Percentiles rank a stretch among this genome's conserved stretches.
These are phyloP conservation scores for Drosophila nikananu DNA, from an alignment of 1,140 invertebrate genomes.

Conservation along the genomic window DNA sequence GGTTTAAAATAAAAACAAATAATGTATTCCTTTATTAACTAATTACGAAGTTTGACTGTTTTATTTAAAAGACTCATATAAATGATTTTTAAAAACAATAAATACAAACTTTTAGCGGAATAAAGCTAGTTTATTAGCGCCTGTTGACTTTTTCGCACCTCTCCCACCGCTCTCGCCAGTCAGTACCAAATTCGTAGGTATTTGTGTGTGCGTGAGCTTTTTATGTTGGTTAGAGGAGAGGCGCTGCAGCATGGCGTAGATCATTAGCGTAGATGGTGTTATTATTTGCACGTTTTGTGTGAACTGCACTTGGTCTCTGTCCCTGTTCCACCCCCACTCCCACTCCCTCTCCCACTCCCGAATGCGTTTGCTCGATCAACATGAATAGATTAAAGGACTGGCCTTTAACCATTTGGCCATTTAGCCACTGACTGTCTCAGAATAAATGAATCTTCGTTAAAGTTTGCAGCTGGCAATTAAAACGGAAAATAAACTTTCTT, in stretches of 20 bases:
- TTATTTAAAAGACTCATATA: neutral
- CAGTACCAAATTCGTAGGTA: neutral
- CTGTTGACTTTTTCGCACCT: neutral
- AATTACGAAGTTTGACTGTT: neutral
- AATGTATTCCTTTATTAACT: neutral
- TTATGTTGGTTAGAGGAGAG: slow-evolving; percentile 23
- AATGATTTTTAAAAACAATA: neutral
- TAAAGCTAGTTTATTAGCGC: slow-evolving; percentile 8
- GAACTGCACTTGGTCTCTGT: slow-evolving; percentile 69
- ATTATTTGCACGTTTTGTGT: slow-evolving; percentile 82
- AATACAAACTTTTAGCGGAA: neutral
- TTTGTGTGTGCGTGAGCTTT: slow-evolving; percentile 43
- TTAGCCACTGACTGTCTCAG: slow-evolving; percentile 23
- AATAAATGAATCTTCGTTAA: slow-evolving; percentile 58
- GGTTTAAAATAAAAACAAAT: neutral
- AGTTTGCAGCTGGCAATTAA: slow-evolving; percentile 59
- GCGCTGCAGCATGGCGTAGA: slow-evolving; percentile 63
- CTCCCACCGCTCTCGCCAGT: neutral
- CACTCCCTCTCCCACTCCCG: neutral
- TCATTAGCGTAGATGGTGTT: slow-evolving; percentile 82
- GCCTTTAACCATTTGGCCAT: slow-evolving; percentile 24
- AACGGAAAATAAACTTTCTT: slow-evolving; percentile 49
- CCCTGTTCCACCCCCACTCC: neutral
- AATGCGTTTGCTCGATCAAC: slow-evolving; percentile 53
- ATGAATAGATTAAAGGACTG: slow-evolving; percentile 70